Evolutionary conservation across 2,888 invertebrate genomes (phyloP), one percentile per base, ranked within the genome.

Genomic region (Pyralis farinalis): DNA sequence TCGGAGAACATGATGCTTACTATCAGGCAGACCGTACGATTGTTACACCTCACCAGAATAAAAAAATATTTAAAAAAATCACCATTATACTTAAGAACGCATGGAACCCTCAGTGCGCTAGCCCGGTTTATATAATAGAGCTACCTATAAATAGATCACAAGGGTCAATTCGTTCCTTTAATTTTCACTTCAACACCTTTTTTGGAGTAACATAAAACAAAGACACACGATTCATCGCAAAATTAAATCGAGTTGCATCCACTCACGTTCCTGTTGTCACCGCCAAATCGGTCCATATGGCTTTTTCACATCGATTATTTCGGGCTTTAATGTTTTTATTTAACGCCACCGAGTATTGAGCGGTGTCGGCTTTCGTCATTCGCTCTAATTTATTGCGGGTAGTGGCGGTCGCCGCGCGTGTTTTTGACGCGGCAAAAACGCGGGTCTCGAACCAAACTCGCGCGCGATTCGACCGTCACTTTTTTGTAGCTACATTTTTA

Each of bases 281-380:
- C 71, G 62, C 85, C 85, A 82, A 85, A 86, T 78, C 79, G 75
- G 80, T 77, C 74, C 73, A 76, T 77, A 81, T 80, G 67, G 64
- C 72, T 78, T 84, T 86, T 84, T 80, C 78, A 63, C 58, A 65
- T 63, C 71, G 79, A 84, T 86, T 85, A 87, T 87, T 86, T 77
- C 75, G 71, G 74, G 65, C 75, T 79, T 86, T 88, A 86, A 87
- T 86, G 87, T 87, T 87, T 88, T 88, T 87, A 87, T 86, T 87
- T 85, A 84, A 79, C 83, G 77, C 81, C 71, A 71, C 53, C 58
- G 69, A 65, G 77, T 83, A 85, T 84, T 79, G 84, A 78, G 74
- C 73, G 74, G 77, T 81, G 86, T 84, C 84, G 76, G 74, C 80
- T 76, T 80, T 85, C 79, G 77, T 75, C 81, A 74, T 74, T 71